A percentile compares a stretch with the other conserved stretches of the same genome.
Evolutionary conservation across 2,797 vertebrate genomes (phyloP).

Genomic region (Carapus acus): DNA sequence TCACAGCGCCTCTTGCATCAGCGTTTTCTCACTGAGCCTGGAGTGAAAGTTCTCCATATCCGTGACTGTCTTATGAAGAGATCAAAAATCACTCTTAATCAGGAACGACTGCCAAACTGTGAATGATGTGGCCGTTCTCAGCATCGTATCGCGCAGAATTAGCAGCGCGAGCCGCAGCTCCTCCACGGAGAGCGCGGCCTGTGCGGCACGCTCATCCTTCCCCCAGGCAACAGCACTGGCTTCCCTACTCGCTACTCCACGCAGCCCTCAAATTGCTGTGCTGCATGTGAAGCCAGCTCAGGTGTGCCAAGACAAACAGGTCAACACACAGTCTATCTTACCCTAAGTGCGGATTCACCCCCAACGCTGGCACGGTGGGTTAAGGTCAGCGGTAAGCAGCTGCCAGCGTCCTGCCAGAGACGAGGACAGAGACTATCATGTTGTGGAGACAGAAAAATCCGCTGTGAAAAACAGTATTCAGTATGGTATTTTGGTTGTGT

Average conservation of each 20-base stretch:
- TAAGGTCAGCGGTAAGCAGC: conserved; percentile 23
- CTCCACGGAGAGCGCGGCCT: conserved; percentile 53
- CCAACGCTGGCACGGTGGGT: conserved; percentile 31
- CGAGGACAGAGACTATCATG: background rate
- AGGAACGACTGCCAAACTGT: conserved; percentile 56
- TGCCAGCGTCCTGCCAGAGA: conserved; percentile 35
- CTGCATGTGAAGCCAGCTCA: conserved; percentile 59
- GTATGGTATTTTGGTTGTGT: background rate
- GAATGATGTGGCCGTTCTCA: conserved; percentile 53
- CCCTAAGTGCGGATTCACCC: conserved; percentile 34
- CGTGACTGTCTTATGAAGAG: conserved; percentile 65
- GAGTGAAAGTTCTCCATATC: conserved; percentile 60
- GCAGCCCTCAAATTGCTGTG: conserved; percentile 63
- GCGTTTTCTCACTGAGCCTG: conserved; percentile 57
- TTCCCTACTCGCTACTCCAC: conserved; percentile 54
- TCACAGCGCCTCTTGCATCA: conserved; percentile 57
- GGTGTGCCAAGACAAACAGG: conserved; percentile 63
- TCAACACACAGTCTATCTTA: conserved; percentile 66
- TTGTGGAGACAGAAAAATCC: background rate
- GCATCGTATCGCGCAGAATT: conserved; percentile 49
- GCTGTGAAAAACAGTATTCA: background rate
- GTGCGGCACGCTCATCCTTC: conserved; percentile 46
- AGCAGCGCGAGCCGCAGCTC: conserved; percentile 49
- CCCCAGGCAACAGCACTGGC: conserved; percentile 58
- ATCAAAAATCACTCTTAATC: conserved; percentile 59